phyloP scores from a whole-genome alignment of 2,113 vertebrate genomes.

The Catharus fuscescens region DNA sequence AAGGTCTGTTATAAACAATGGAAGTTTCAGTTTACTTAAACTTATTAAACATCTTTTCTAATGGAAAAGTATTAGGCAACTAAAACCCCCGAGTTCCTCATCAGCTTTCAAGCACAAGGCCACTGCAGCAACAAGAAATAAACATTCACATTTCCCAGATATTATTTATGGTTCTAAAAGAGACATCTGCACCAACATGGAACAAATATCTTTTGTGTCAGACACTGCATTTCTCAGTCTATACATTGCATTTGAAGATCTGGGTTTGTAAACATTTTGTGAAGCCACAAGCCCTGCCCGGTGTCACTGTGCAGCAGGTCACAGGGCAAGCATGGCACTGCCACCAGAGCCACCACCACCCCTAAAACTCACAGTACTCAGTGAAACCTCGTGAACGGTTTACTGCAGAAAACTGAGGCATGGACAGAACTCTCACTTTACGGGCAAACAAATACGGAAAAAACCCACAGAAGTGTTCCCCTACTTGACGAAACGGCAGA shows the following conservation, averaged over 20 bases:
- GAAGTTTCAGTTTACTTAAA: constrained; percentile 62
- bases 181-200: background rate
- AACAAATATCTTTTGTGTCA: accelerated
- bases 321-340: background rate
- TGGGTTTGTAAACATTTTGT: background rate
- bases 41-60: constrained; percentile 60
- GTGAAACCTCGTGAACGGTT: accelerated
- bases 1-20: constrained; percentile 56
- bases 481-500: background rate
- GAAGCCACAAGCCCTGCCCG: background rate
- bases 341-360: background rate
- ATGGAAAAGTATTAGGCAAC: constrained; percentile 66
- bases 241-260: background rate
- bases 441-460: background rate
- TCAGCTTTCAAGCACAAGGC: constrained; percentile 20
- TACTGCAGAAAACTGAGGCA: background rate
- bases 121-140: background rate
- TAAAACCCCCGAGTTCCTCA: background rate
- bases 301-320: background rate
- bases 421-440: accelerated
- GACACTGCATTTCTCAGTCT: background rate
- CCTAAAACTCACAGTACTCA: background rate
- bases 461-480: background rate
- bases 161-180: background rate
- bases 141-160: constrained; percentile 17